Conservation (phyloP, 2,797 vertebrate species). For the Xiphophorus birchmanni region DNA sequence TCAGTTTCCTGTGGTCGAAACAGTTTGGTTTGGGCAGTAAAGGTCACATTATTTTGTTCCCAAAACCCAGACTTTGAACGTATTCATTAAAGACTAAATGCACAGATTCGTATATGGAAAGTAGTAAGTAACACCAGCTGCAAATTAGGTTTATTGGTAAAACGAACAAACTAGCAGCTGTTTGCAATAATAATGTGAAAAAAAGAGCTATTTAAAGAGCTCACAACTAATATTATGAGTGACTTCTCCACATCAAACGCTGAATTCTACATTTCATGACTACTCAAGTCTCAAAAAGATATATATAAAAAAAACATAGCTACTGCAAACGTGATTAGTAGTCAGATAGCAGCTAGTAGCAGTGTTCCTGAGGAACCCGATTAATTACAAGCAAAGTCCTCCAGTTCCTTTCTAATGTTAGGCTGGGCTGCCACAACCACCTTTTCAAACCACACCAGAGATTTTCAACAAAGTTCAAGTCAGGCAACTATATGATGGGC, state of each 20-base stretch:
- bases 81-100: slow-evolving; percentile 30
- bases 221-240: background rate
- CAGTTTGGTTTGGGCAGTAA: slow-evolving; percentile 5
- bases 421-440: background rate
- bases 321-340: no score
- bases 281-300: background rate
- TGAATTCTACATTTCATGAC: background rate
- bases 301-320: background rate
- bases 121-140: slow-evolving; percentile 6
- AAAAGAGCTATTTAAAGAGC: background rate
- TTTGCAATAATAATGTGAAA: background rate
- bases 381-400: background rate
- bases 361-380: background rate
- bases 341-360: background rate
- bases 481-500: background rate
- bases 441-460: background rate
- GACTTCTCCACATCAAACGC: background rate
- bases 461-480: background rate
- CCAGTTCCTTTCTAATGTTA: background rate
- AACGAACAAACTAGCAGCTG: background rate
- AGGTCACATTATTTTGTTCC: slow-evolving; percentile 18
- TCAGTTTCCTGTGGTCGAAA: slow-evolving; percentile 40
- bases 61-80: slow-evolving; percentile 5
- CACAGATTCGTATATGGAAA: slow-evolving; percentile 44
- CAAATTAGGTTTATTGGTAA: background rate